Evolutionary conservation across 2,888 invertebrate species (phyloP).

Genomic region (Thysanoteuthis rhombus): DNA sequence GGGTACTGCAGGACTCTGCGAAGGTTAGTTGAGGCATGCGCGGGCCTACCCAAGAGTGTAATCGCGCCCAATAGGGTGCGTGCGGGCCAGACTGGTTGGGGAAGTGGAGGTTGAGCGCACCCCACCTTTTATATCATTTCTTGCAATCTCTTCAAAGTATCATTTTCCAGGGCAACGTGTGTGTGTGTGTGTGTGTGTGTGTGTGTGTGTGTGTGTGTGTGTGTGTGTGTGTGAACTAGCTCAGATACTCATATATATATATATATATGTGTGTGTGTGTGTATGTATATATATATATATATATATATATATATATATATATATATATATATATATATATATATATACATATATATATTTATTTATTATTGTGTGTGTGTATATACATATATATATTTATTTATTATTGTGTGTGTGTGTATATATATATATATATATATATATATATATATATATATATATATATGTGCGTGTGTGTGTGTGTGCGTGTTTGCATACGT

Average conservation of each 20-base stretch:
- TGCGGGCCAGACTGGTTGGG: no score
- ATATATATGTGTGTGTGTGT: no score
- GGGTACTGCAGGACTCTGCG: no score
- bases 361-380: neutral
- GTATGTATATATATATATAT: constrained; percentile 26
- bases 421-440: neutral
- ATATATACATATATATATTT: neutral
- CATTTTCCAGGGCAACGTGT: no score
- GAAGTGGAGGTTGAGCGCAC: no score
- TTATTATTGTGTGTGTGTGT: neutral
- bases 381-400: neutral
- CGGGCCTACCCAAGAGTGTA: no score
- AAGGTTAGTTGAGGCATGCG: no score
- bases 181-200: neutral
- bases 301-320: constrained; percentile 24
- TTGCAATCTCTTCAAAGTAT: no score
- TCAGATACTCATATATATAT: no score
- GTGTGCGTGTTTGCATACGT: neutral
- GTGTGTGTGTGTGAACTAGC: no score
- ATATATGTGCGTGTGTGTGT: neutral
- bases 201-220: neutral
- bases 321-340: neutral
- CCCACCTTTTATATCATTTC: no score
- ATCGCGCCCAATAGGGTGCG: no score
- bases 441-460: neutral